Percentiles rank a stretch among this genome's conserved stretches.
These are phyloP conservation scores for Machimus rusticus DNA, from an alignment of 2,888 invertebrate species.

Conservation along the genomic window DNA sequence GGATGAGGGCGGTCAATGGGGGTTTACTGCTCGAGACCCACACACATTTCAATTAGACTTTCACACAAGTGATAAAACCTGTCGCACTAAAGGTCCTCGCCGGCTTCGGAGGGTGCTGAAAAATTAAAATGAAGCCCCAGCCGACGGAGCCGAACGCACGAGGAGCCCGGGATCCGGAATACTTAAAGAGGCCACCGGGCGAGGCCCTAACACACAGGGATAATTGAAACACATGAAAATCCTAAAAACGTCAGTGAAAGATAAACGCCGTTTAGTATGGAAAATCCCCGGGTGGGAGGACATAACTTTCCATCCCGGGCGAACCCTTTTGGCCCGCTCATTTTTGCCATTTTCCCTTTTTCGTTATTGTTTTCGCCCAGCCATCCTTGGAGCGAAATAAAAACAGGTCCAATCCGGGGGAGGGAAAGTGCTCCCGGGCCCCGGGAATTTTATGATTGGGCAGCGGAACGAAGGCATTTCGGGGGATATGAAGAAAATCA, in stretches of 20 bases:
- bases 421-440: background rate
- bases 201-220: conserved; percentile 43
- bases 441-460: conserved; percentile 21
- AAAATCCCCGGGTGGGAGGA: conserved; percentile 47
- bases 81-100: conserved; percentile 22
- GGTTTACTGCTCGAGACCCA: background rate
- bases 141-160: conserved; percentile 1
- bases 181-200: background rate
- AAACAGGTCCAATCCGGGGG: background rate
- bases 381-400: background rate
- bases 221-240: conserved; percentile 49
- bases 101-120: background rate
- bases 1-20: background rate
- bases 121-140: conserved; percentile 18
- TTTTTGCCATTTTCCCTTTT: background rate
- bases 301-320: conserved; percentile 39
- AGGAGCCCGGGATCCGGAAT: background rate
- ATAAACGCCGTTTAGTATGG: conserved; percentile 49
- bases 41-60: conserved; percentile 25
- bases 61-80: conserved; percentile 37
- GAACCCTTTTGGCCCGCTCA: background rate
- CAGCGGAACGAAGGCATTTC: background rate
- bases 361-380: background rate
- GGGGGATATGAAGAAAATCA: background rate
- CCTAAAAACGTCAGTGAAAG: conserved; percentile 49